Base-by-base conservation (phyloP, 2,113 vertebrate species). In the Pandion haliaetus region DNA sequence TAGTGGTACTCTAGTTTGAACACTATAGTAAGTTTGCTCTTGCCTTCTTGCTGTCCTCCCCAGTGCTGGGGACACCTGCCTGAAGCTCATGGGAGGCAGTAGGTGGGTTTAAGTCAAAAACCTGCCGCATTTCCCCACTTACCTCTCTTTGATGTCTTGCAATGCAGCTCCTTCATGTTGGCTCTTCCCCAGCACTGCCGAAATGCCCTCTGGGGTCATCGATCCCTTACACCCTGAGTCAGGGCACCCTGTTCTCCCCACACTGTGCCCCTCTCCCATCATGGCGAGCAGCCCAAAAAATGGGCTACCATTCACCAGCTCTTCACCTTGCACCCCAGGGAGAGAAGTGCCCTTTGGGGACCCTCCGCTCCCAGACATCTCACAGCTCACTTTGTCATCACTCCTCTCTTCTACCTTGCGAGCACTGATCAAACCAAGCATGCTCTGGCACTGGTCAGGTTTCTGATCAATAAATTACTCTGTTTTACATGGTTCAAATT, bases 401-500 rank as follows among this genome's bases (percentile, higher is more conserved):
- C 26, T 82, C 44, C 50, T 90, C 50, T 76, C 44, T 57, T 95
- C 55, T 40, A 73, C 40, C 28, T 77, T 8, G 3, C 0, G 0
- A 86, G 32, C 54, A 73, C 14, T 66, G 71, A 80, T 36, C 45
- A 86, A 90, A 74, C 19, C 58, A 80, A 86, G 50, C 14, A 45
- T 59, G 36, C 80, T 21, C 57, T 78, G 70, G 36, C 62, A 97
- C 25, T 17, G 4, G 54, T 26, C 36, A 78, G 21, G 54, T 87
- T 94, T 94, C 72, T 84, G 80, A 93, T 89, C 96, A 98, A 98
- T 92, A 98, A 98, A 97, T 97, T 96, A 98, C 97, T 98, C 98
- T 95, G 91, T 18, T 98, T 98, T 98, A 97, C 97, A 96, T 97
- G 98, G 96, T 98, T 98, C 97, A 98, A 98, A 98, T 97, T 98